Evolutionary conservation across 92 coral and sea anemone genomes (phyloP).

Genomic region (Palythoa grandis): DNA sequence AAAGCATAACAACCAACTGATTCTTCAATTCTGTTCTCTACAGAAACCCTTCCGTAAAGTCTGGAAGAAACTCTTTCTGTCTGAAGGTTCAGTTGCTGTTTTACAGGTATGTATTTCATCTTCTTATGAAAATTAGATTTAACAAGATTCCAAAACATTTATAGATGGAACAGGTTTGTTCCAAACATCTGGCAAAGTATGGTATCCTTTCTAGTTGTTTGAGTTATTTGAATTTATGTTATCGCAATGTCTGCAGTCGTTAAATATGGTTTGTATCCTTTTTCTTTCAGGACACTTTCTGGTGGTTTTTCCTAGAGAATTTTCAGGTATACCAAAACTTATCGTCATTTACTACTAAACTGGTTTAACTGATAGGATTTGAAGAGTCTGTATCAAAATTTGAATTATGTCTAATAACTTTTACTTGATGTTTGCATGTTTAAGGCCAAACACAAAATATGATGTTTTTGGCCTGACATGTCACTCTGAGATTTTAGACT

Average conservation of each 20-base stretch:
- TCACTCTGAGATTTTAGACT: no score
- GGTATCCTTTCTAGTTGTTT: no score
- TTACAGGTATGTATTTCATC: slow-evolving; percentile 60
- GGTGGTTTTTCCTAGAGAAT: slow-evolving; percentile 93
- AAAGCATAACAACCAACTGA: background rate
- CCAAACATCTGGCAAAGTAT: no score
- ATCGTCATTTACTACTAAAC: background rate
- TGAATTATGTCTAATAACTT: no score
- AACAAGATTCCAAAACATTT: no score
- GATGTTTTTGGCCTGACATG: no score
- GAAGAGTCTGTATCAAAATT: background rate
- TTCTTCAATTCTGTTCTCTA: background rate
- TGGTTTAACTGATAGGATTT: background rate
- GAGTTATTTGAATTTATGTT: no score
- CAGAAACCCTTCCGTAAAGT: slow-evolving; percentile 72
- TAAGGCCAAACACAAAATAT: no score
- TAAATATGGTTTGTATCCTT: background rate
- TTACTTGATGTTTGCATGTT: no score
- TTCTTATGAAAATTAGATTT: no score
- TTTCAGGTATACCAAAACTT: slow-evolving; percentile 65
- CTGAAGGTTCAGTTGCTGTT: slow-evolving; percentile 90
- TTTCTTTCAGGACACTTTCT: slow-evolving; percentile 81
- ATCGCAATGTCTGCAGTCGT: background rate
- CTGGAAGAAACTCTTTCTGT: slow-evolving; percentile 87
- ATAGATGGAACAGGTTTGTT: no score